phyloP scores from a whole-genome alignment of 2,797 vertebrate genomes.

The Sebastes iracundus region DNA sequence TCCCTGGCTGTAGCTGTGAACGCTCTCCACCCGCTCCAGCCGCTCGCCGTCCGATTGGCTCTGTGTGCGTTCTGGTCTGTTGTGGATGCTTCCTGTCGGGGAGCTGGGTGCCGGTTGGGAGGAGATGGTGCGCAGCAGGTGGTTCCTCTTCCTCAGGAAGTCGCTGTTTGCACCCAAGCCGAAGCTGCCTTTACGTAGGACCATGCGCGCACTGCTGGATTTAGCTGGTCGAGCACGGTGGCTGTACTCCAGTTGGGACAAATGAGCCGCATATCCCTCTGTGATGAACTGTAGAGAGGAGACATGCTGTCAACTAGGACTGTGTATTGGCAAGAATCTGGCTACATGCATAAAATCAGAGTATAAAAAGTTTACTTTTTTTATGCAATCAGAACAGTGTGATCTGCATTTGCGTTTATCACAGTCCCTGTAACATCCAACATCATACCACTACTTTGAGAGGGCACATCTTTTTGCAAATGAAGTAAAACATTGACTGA shows the following conservation, averaged over 20 bases:
- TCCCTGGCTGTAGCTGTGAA: conserved; percentile 62
- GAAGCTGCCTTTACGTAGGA: conserved; percentile 96
- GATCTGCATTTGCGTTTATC: too few species aligned
- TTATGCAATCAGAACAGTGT: too few species aligned
- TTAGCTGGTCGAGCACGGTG: conserved; percentile 94
- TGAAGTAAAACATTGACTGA: too few species aligned
- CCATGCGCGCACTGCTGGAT: conserved; percentile 93
- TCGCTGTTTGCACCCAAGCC: conserved; percentile 92
- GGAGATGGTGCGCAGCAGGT: conserved; percentile 96
- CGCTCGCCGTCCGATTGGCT: conserved; percentile 88
- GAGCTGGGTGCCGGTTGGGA: conserved; percentile 87
- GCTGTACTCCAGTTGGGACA: conserved; percentile 95
- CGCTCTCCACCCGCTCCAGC: conserved; percentile 84
- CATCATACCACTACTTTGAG: too few species aligned
- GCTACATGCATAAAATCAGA: too few species aligned
- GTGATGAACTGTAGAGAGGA: conserved; percentile 83
- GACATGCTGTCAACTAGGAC: conserved; percentile 8
- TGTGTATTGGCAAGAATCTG: too few species aligned
- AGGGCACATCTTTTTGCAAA: too few species aligned
- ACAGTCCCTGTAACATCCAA: too few species aligned
- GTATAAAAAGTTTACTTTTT: too few species aligned
- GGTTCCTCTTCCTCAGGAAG: conserved; percentile 95
- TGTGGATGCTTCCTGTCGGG: conserved; percentile 63
- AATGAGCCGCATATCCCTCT: conserved; percentile 90
- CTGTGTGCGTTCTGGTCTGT: conserved; percentile 89